Conservation (phyloP, 1,140 invertebrate species). For the Drosophila cardini region DNA sequence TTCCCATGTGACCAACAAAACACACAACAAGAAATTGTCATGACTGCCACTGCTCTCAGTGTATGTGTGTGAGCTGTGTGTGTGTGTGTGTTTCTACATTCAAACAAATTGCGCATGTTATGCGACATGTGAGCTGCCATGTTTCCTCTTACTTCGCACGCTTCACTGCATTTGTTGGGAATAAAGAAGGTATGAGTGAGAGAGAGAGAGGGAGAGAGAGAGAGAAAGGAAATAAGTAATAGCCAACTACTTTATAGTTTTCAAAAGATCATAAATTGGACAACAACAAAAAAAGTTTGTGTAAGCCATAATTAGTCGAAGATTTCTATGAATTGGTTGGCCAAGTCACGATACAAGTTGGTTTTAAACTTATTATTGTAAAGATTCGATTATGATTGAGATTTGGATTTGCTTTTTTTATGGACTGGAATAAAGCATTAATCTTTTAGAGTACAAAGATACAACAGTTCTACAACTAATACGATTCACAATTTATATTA, state of each 20-base stretch:
- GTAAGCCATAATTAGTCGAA: conserved; percentile 7
- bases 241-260: conserved; percentile 9
- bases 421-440: no score
- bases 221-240: no score
- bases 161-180: neutral
- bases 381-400: no score
- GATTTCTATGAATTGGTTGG: conserved; percentile 7
- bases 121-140: conserved; percentile 77
- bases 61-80: neutral
- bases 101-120: conserved; percentile 76
- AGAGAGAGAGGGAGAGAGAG: no score
- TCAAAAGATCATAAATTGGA: conserved; percentile 10
- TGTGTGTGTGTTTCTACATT: conserved; percentile 45
- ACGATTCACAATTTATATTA: no score
- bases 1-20: conserved; percentile 69
- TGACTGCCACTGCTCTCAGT: conserved; percentile 5
- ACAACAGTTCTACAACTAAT: no score
- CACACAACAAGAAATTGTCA: conserved; percentile 32
- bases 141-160: conserved; percentile 41
- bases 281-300: conserved; percentile 9
- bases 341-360: neutral
- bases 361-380: no score
- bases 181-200: neutral
- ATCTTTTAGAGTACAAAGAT: no score
- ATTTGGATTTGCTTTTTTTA: no score